Conservation (phyloP, 2,113 vertebrate species). For the Callipepla squamata region DNA sequence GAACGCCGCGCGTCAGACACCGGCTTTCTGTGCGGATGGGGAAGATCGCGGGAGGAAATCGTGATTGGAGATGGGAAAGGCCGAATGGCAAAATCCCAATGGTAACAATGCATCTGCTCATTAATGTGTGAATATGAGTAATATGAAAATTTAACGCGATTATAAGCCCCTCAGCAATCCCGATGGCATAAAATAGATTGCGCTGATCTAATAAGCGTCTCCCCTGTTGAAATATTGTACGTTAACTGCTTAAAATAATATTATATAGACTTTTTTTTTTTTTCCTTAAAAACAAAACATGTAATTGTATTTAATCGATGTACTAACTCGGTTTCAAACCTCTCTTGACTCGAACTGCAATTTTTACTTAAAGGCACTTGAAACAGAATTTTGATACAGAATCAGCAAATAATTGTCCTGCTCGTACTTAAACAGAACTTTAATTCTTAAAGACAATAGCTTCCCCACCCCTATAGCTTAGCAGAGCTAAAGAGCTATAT, state of each 20-base stretch:
- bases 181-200: conserved; percentile 49
- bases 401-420: not conserved
- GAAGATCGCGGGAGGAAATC: conserved; percentile 38
- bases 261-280: not conserved
- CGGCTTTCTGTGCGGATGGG: conserved; percentile 5
- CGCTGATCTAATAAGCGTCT: conserved; percentile 50
- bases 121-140: conserved; percentile 64
- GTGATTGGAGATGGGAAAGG: conserved; percentile 49
- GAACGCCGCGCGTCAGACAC: not conserved
- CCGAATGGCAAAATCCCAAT: conserved; percentile 70
- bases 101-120: conserved; percentile 69
- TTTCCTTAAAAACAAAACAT: not conserved
- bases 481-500: conserved; percentile 1
- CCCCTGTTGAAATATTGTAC: conserved; percentile 56
- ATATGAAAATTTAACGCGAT: conserved; percentile 69
- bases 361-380: not conserved
- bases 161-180: conserved; percentile 53
- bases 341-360: not conserved
- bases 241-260: conserved; percentile 51
- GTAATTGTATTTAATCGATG: conserved; percentile 20
- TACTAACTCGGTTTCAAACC: conserved; percentile 27
- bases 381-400: conserved; percentile 12
- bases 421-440: conserved; percentile 29
- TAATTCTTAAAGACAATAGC: conserved; percentile 48
- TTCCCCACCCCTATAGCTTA: not conserved